Conservation (phyloP, 2,888 invertebrate species). For the Mycalesis mineus region DNA sequence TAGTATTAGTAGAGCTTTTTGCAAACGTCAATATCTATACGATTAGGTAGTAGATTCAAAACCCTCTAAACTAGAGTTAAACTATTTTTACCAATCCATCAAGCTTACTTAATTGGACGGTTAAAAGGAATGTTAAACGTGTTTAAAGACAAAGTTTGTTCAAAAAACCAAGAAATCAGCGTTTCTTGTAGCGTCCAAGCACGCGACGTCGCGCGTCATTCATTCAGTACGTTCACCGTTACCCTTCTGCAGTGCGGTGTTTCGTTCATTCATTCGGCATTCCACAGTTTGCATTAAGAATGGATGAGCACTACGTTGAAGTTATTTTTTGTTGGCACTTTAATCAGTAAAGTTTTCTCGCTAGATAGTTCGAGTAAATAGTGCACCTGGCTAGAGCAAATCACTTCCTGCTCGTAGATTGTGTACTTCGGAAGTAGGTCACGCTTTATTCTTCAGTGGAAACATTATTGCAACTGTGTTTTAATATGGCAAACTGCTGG, state of each 20-base stretch:
- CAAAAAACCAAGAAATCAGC: background rate
- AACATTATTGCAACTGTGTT: slow-evolving; percentile 30
- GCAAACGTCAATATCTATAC: no score
- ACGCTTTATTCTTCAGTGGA: slow-evolving; percentile 33
- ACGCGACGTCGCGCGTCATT: background rate
- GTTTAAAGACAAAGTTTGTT: no score
- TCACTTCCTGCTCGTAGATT: slow-evolving; percentile 42
- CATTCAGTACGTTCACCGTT: background rate
- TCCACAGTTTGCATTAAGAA: slow-evolving; percentile 68
- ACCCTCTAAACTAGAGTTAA: no score
- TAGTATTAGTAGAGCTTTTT: no score
- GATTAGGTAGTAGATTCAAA: no score
- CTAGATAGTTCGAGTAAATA: slow-evolving; percentile 49
- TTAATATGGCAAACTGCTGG: slow-evolving; percentile 24
- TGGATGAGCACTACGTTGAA: slow-evolving; percentile 60
- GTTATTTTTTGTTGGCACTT: slow-evolving; percentile 65
- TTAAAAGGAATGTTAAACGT: no score
- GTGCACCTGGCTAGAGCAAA: slow-evolving; percentile 41
- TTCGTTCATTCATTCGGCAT: slow-evolving; percentile 71
- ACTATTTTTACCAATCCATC: no score
- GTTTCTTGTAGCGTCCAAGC: background rate
- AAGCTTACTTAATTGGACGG: no score
- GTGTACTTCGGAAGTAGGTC: slow-evolving; percentile 38
- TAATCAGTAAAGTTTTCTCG: slow-evolving; percentile 61
- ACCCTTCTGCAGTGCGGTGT: slow-evolving; percentile 69